Evolutionary conservation across 2,797 vertebrate species (phyloP).

Genomic region (Hemibagrus guttatus): DNA sequence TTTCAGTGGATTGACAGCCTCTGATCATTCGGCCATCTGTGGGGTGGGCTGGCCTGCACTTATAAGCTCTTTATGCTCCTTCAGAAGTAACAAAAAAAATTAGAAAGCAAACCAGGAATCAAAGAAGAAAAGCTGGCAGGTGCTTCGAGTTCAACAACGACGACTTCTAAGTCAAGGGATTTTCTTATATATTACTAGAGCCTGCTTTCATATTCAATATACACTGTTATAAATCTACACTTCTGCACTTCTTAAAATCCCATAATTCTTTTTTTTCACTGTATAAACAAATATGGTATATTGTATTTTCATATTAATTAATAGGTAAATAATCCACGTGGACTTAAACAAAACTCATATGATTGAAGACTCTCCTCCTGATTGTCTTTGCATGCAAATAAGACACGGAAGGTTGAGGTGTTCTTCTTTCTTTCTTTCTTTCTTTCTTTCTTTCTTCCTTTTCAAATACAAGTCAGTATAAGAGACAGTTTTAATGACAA

Average conservation of each 20-base stretch:
- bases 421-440: neutral
- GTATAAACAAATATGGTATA: neutral
- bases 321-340: neutral
- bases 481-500: too few species aligned
- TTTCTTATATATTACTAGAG: slow-evolving; percentile 9
- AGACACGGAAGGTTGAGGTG: neutral
- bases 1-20: slow-evolving; percentile 94
- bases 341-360: neutral
- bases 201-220: neutral
- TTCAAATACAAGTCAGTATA: neutral
- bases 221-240: neutral
- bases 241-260: neutral
- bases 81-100: slow-evolving; percentile 60
- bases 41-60: slow-evolving; percentile 74
- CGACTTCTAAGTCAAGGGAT: slow-evolving; percentile 30
- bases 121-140: slow-evolving; percentile 41
- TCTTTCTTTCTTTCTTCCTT: neutral
- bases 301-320: neutral
- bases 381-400: neutral
- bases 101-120: slow-evolving; percentile 43
- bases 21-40: slow-evolving; percentile 91
- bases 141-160: slow-evolving; percentile 55
- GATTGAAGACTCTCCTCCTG: neutral
- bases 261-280: neutral
- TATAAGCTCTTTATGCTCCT: slow-evolving; percentile 66